These are phyloP conservation scores for Phylloscopus trochilus DNA, from an alignment of 2,113 vertebrate genomes.

Conservation along the genomic window DNA sequence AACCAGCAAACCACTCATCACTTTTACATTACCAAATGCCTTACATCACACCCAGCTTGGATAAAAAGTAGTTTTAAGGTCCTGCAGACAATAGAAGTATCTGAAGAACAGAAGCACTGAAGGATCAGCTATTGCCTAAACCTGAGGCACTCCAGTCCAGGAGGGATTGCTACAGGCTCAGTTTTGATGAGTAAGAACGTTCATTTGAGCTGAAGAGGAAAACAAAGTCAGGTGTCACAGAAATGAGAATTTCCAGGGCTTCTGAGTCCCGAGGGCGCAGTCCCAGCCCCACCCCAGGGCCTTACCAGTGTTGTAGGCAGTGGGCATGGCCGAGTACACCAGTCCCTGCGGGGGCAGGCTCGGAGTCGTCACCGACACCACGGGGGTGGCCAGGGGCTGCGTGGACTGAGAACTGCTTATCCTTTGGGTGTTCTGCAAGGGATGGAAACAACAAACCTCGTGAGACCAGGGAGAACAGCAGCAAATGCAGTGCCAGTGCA, in stretches of 20 bases:
- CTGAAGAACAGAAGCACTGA: background rate
- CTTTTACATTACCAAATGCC: background rate
- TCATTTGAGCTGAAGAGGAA: background rate
- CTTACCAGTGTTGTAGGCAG: conserved; percentile 95
- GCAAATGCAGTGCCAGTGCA: background rate
- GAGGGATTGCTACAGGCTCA: background rate
- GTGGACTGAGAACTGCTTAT: conserved; percentile 91
- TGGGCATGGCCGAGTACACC: conserved; percentile 93
- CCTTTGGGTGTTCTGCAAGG: conserved; percentile 88
- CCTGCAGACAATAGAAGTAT: background rate
- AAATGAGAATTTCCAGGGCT: background rate
- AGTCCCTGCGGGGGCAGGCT: conserved; percentile 93
- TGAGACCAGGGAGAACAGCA: background rate
- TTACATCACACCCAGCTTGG: background rate
- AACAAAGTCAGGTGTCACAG: background rate
- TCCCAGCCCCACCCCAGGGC: background rate
- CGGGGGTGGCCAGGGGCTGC: conserved; percentile 91
- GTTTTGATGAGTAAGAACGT: background rate
- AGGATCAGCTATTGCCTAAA: background rate
- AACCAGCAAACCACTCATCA: background rate
- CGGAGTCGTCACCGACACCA: conserved; percentile 96
- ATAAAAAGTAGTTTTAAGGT: background rate
- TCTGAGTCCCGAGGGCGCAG: background rate
- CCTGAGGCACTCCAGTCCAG: fast-evolving
- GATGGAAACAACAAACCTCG: background rate